Conservation (phyloP, 1,140 invertebrate genomes). For the Paralvinella palmiformis region DNA sequence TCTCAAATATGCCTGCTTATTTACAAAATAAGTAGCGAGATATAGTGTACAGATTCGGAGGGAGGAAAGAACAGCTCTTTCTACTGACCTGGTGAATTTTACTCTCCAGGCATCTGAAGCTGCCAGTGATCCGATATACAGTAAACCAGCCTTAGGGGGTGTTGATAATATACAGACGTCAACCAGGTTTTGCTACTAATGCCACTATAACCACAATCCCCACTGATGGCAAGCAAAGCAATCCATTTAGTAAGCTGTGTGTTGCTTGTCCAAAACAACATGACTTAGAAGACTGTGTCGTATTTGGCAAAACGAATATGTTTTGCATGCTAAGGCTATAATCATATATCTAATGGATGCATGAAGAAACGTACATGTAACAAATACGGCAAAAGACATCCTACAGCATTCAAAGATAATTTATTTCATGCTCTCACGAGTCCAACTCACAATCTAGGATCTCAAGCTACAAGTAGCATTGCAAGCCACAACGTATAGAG, state of each 20-base stretch:
- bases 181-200: neutral
- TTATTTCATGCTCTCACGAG: neutral
- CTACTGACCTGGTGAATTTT: neutral
- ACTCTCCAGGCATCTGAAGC: neutral
- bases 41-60: neutral
- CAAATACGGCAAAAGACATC: neutral
- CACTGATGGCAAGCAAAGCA: neutral
- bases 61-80: neutral
- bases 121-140: neutral
- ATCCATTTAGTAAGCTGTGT: neutral
- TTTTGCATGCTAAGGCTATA: neutral
- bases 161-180: neutral
- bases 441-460: neutral
- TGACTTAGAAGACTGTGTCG: neutral
- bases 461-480: neutral
- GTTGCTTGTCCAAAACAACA: neutral
- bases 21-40: neutral
- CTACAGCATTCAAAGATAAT: neutral
- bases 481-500: neutral
- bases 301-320: neutral
- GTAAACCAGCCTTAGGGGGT: neutral
- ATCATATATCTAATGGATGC: too few species aligned
- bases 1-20: neutral
- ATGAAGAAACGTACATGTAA: too few species aligned
- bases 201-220: neutral